A percentile compares a stretch with the other conserved stretches of the same genome.
phyloP scores from a whole-genome alignment of 2,888 invertebrate species.

The Biston stratarius region DNA sequence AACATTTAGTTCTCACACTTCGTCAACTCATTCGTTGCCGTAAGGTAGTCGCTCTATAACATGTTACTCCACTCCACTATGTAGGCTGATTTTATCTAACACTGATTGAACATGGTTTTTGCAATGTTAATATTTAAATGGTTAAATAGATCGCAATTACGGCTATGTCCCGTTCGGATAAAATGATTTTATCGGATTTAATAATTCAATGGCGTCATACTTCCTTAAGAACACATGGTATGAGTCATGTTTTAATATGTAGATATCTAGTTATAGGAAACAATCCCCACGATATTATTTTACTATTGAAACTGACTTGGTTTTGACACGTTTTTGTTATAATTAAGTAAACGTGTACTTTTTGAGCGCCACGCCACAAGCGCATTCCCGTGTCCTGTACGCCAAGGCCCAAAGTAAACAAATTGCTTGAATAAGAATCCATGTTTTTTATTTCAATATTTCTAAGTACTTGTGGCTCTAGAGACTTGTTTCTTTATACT shows the following conservation, averaged over 20 bases:
- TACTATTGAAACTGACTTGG: too few relatives aligned
- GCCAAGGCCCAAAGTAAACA: too few relatives aligned
- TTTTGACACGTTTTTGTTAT: too few relatives aligned
- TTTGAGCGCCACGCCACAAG: too few relatives aligned
- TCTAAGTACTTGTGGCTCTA: too few relatives aligned
- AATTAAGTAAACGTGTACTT: too few relatives aligned
- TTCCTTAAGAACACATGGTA: conserved; percentile 8
- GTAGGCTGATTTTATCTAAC: conserved; percentile 37
- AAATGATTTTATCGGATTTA: conserved; percentile 24
- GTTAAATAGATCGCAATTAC: conserved; percentile 34
- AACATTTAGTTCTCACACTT: background rate
- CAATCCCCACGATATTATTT: background rate
- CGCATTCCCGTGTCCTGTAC: too few relatives aligned
- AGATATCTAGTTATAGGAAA: background rate
- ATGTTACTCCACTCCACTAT: conserved; percentile 25
- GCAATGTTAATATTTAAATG: conserved; percentile 37
- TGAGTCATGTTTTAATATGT: conserved; percentile 7
- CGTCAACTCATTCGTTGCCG: background rate
- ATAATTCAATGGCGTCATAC: conserved; percentile 25
- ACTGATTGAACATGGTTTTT: conserved; percentile 43
- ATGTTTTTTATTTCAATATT: too few relatives aligned
- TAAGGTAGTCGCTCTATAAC: background rate
- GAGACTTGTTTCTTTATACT: too few relatives aligned
- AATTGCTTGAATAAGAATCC: too few relatives aligned
- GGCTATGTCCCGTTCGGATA: conserved; percentile 23